Evolutionary conservation across 1,140 invertebrate species (phyloP), one percentile per base, ranked within the genome.

Genomic region (Scaptodrosophila lebanonensis): DNA sequence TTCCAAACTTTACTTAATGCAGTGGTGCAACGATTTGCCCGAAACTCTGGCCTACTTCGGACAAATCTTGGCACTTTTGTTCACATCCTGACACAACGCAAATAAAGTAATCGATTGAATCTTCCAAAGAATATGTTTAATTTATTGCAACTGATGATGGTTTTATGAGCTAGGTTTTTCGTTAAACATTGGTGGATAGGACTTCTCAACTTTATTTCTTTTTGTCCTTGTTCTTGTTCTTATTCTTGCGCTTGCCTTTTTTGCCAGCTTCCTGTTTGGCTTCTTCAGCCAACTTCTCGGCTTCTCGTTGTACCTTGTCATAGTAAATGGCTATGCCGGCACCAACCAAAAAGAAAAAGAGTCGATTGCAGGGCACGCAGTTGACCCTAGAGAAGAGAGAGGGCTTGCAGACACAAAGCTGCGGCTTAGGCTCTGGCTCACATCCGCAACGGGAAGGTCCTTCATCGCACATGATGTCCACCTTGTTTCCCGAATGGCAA

Each of bases 311-410:
- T 0, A 82, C 0, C 6, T 66, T 40, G 5, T 56, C 50, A 42
- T 39, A 66, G 13, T 29, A 62, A 0, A 72, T n/a, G 0, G 60
- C 69, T 3, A 73, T 30, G 1, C 56, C 60, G 1, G 59, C 64
- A 0, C 73, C 73, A 5, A 79, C 2, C 9, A 73, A 0, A n/a
- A 79, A 79, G 42, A 79, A 79, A 15, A 73, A 56, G 7, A 79
- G 18, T 6, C 75, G 39, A 33, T 79, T 79, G 49, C 73, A 79
- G 1, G 73, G 39, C 4, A 64, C 51, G 42, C 73, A 79, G 39
- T 77, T 77, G 2, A 77, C 30, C 25, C 44, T 79, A 9, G 33
- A n/a, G 25, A 58, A 49, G 3, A 77, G 5, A 5, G 73, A 25
- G 1, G 73, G 73, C 0, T 1, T 73, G 72, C 1, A 36, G 51